A percentile compares a stretch with the other conserved stretches of the same genome.
phyloP scores from a whole-genome alignment of 2,797 vertebrate species.

The Betta splendens region DNA sequence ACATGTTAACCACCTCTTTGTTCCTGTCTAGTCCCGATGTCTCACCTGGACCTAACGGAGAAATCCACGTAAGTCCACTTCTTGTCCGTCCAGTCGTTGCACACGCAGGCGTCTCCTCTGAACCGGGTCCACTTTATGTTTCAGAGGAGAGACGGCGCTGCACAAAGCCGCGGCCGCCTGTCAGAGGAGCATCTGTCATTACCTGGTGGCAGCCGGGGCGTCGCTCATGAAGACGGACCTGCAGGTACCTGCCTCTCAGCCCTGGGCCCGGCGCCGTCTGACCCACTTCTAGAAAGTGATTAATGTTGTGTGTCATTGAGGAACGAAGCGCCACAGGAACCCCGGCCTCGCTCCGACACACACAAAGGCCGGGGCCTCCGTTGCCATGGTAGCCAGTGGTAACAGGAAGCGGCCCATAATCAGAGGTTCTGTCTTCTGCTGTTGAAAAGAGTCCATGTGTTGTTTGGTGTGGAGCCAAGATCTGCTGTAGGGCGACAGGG shows the following conservation, averaged over 20 bases:
- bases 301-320: conserved; percentile 72
- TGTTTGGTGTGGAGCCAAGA: conserved; percentile 25
- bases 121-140: conserved; percentile 1
- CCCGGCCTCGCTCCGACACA: conserved; percentile 43
- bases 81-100: not conserved
- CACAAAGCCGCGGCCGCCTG: conserved; percentile 89
- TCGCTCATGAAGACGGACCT: conserved; percentile 94
- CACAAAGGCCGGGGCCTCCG: conserved; percentile 58
- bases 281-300: conserved; percentile 73
- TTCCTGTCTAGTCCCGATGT: conserved; percentile 81
- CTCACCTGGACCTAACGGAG: conserved; percentile 89
- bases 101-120: not conserved
- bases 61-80: conserved; percentile 86
- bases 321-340: conserved; percentile 53
- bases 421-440: conserved; percentile 34
- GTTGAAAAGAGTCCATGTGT: conserved; percentile 54
- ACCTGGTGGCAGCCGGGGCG: conserved; percentile 93
- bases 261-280: conserved; percentile 44
- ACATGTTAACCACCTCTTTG: too few species aligned
- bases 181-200: conserved; percentile 92
- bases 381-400: conserved; percentile 63
- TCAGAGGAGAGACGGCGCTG: conserved; percentile 91
- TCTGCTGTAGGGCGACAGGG: not conserved
- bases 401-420: conserved; percentile 72
- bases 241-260: conserved; percentile 78